Evolutionary conservation across 1,140 invertebrate species (phyloP), one percentile per base, ranked within the genome.

Genomic region (Holcopasites calliopsidis): DNA sequence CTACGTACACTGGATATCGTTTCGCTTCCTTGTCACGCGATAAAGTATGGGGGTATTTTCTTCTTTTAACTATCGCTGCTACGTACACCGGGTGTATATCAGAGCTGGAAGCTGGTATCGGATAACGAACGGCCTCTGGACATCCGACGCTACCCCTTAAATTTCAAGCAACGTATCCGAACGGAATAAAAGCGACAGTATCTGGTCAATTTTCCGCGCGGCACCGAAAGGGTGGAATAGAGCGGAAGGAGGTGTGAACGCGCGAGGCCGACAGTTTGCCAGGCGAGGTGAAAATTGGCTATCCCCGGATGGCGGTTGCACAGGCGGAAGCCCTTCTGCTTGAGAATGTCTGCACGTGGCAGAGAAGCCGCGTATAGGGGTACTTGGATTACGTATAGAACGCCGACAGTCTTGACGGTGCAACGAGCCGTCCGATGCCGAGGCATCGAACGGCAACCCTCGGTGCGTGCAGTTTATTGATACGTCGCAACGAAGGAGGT

Each of bases 371-470:
- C 61, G 61, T 44, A 40, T 21, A 47, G 50, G 71, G 44, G 54
- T 68, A 75, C 54, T 60, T 75, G 71, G 75, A 78, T 78, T 61
- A 78, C 75, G 60, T 78, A 78, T 78, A 78, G 16, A 68, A 57
- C 47, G 76, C 5, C 28, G 42, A 47, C 70, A 54, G 58, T 55
- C 69, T 77, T 65, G 70, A 58, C 42, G 76, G 42, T 55, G 60
- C 73, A 77, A 77, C 60, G 60, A 77, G 76, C 76, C 58, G 70
- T 77, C n/a, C 76, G 76, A 77, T 77, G 76, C 58, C 76, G 42
- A 68, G 74, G 40, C 26, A 44, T 64, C 40, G 69, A 16, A 28
- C 16, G 28, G 40, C 42, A 71, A 76, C 66, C 55, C 47, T 61
- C 42, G 66, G 55, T 44, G 18, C 28, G 55, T 23, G 31, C 23